Base-by-base conservation (phyloP, 1,140 invertebrate species). In the Stegodyphus mimosarum region DNA sequence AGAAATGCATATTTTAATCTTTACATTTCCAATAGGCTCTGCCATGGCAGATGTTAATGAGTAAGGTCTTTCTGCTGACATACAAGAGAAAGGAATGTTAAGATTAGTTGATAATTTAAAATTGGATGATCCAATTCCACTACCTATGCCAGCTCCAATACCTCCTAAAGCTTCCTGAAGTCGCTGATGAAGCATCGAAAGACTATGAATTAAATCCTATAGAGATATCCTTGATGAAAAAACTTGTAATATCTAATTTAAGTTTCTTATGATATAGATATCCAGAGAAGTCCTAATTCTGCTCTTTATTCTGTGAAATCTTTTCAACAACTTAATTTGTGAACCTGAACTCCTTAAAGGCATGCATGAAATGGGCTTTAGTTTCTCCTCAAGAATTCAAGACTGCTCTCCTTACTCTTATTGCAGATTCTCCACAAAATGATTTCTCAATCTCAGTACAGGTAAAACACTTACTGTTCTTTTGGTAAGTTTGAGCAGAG, bases 381-480 rank as follows among this genome's bases (percentile, higher is more conserved):
- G 97, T 92, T 94, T 95, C 15, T 98, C 98, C 13, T 99, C 98
- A 3, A 99, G 98, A 93, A 99, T 99, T 89, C 96, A 99, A 99
- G 93, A 96, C 96, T 66, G 97, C 97, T 11, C 91, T 99, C 85
- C 98, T 98, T 15, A 95, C 95, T 66, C 91, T 99, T 18, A 91
- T 99, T 17, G 96, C 95, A 70, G 95, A 99, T 92, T 98, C 97
- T 93, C 97, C 97, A 63, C 94, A 96, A 90, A 99, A 95, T 99
- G 94, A 99, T 99, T 88, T 98, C 98, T 6, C 98, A 99, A 91
- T 98, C 97, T 80, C 98, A 99, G 98, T 73, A 99, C 98, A 86
- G 98, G 98, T 69, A 99, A 99, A 93, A 99, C 98, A 11, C 98
- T 98, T 76, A 97, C 98, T 11, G 99, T 99, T 93, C 95, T 98